Evolutionary conservation across 2,113 vertebrate genomes (phyloP).

Genomic region (Morphnarchus princeps): DNA sequence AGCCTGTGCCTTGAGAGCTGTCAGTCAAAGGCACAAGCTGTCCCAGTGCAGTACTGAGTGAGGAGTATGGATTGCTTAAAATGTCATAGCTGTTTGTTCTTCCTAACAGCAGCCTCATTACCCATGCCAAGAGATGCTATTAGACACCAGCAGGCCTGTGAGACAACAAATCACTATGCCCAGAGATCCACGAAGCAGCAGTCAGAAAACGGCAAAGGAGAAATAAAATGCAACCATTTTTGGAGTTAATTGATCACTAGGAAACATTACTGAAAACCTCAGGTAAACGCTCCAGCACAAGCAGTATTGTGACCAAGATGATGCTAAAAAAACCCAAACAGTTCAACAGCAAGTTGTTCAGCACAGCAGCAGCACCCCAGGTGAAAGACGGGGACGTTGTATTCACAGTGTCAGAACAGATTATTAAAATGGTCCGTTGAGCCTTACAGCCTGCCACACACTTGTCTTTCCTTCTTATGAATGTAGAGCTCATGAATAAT

Average conservation of each 20-base stretch:
- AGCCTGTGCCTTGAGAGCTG: background rate
- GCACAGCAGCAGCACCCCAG: background rate
- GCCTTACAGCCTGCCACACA: background rate
- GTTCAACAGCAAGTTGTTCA: background rate
- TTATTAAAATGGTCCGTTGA: background rate
- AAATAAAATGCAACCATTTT: background rate
- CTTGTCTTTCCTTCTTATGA: background rate
- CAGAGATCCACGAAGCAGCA: background rate
- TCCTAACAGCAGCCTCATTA: background rate
- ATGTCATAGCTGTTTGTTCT: background rate
- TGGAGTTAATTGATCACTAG: background rate
- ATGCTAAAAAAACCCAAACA: background rate
- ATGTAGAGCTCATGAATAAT: background rate
- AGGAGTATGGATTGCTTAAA: background rate
- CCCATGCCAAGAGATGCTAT: background rate
- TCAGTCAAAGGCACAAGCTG: background rate
- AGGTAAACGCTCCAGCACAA: background rate
- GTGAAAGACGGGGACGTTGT: background rate
- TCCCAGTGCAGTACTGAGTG: background rate
- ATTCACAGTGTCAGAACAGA: background rate
- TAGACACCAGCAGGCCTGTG: background rate
- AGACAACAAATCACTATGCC: background rate
- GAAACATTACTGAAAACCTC: background rate
- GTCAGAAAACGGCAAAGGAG: background rate
- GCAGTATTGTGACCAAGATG: background rate